Percentiles rank a stretch among this genome's conserved stretches.
These are phyloP conservation scores for Ostrea denselamellosa DNA, from an alignment of 1,140 invertebrate species.

Conservation along the genomic window DNA sequence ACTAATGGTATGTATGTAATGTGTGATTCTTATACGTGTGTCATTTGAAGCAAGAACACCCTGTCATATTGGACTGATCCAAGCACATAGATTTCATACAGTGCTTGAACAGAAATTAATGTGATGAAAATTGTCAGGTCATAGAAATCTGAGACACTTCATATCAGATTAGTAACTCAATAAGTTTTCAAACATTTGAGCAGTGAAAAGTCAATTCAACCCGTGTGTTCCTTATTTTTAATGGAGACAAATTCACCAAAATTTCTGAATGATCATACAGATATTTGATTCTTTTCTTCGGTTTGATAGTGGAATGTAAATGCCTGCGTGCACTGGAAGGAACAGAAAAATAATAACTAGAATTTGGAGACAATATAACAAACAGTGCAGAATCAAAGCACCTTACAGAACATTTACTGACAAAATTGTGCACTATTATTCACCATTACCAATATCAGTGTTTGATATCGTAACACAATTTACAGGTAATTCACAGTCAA, in stretches of 20 bases:
- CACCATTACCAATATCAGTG: background rate
- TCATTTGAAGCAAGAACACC: too few relatives aligned
- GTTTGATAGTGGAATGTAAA: conserved; percentile 28
- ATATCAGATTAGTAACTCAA: background rate
- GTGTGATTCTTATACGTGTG: too few relatives aligned
- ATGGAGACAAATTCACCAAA: background rate
- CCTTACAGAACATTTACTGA: background rate
- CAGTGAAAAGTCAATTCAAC: background rate
- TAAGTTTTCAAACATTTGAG: background rate
- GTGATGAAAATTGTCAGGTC: background rate
- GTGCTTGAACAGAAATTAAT: background rate
- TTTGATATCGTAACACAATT: background rate
- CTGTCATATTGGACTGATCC: too few relatives aligned
- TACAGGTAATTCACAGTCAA: background rate
- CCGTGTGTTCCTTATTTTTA: background rate
- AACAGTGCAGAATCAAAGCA: background rate
- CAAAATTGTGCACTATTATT: background rate
- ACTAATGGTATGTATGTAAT: too few relatives aligned
- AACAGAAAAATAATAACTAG: background rate
- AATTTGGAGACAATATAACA: background rate
- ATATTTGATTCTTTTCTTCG: conserved; percentile 31
- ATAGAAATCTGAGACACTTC: background rate
- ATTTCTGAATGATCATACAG: background rate
- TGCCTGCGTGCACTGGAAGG: conserved; percentile 25
- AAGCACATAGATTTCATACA: background rate